Evolutionary conservation across 2,113 vertebrate genomes (phyloP), one percentile per base, ranked within the genome.

Genomic region (Psettodes erumei): DNA sequence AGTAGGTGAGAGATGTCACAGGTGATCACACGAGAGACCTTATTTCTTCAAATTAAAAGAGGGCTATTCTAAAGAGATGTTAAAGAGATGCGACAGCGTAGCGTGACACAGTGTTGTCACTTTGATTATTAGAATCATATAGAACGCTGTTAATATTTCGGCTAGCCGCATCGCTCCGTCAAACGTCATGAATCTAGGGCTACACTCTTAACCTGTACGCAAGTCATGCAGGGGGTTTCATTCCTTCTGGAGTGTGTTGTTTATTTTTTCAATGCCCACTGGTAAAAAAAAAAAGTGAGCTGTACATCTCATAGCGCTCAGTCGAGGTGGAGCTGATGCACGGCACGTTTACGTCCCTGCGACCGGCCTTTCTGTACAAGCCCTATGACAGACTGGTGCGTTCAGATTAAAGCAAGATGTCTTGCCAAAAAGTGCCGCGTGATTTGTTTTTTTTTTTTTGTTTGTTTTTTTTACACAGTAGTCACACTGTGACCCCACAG

Each of bases 381-480:
- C 15, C 6, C 38, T 61, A 56, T 51, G 35, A 45, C 2, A 23
- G 6, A 2, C 30, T 4, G 35, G 8, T n/a, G 13, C 25, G 40
- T 38, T 54, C 27, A 51, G 8, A 45, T 38, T 15, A n/a, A 48
- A 55, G 28, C 13, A 48, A 59, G 58, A 62, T 12, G 5, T 40
- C 12, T 33, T 32, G 15, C 56, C 28, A 77, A 35, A 35, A 45
- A 42, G 11, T 33, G 21, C 18, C 21, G 35, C n/a, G 16, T 47
- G 30, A 56, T 55, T 16, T 48, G 58, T n/a, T n/a, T n/a, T n/a
- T n/a, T n/a, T n/a, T n/a, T n/a, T n/a, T n/a, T n/a, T n/a, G n/a
- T n/a, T n/a, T n/a, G n/a, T n/a, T n/a, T n/a, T n/a, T n/a, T 64
- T 71, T 63, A 58, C 32, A 35, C 43, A 35, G 43, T 9, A 59